Evolutionary conservation across 2,797 vertebrate species (phyloP), one percentile per base, ranked within the genome.

Genomic region (Myiotriccus ornatus): DNA sequence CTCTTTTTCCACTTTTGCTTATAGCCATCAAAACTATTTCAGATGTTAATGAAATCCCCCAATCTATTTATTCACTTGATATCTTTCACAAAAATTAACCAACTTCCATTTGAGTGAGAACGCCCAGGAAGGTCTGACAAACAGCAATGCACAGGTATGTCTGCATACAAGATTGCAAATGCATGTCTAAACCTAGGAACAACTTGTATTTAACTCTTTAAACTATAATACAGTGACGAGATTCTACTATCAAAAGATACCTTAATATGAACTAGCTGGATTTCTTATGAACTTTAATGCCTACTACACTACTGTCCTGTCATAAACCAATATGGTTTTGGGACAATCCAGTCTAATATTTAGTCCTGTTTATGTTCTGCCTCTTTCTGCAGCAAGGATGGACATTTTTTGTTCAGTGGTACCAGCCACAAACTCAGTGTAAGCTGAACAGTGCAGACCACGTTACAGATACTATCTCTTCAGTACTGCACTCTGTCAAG

Each of bases 121-220:
- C 3, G 4, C 13, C n/a, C 75, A 52, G 8, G 25, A 62, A 87
- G n/a, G 30, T 63, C 34, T 85, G 28, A 68, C 52, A 62, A 91
- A 85, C 1, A 46, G 21, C 27, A 73, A 16, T 4, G 6, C 32
- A 64, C 11, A 62, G 22, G 16, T 53, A 41, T 8, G 14, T 41
- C 39, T 15, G 44, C 10, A 14, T 32, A 52, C 0, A 1, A 49
- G 8, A 21, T 2, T 8, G 37, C 6, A 65, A 67, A 46, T 18
- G 4, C 24, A 41, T 1, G 2, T 27, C 30, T 64, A 28, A 87
- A 89, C 8, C 34, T 22, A 25, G 6, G 23, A 56, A 74, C 4
- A 50, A 44, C 12, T 91, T 71, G 47, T 21, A 70, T 23, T 84
- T 68, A 67, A 86, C 35, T 78, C 30, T 47, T 59, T 60, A 52